Percentiles rank a stretch among this genome's conserved stretches.
Conservation (phyloP, 2,113 vertebrate genomes). For the Myiopsitta monachus region DNA sequence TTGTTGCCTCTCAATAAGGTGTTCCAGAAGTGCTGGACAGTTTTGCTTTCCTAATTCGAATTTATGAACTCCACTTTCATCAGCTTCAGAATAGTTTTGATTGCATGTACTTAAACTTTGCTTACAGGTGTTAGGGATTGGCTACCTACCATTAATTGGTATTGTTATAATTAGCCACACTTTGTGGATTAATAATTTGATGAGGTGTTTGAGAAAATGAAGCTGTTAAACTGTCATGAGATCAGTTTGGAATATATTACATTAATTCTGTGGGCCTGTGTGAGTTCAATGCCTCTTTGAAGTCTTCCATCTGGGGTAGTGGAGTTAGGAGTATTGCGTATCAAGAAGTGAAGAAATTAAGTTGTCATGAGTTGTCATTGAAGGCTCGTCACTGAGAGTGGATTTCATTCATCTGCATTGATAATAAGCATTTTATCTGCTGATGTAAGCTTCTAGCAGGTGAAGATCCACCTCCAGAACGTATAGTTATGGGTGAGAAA, state of each 20-base stretch:
- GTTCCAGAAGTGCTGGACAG: neutral
- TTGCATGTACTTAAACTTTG: neutral
- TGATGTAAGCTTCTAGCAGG: neutral
- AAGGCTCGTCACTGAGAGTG: neutral
- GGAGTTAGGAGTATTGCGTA: neutral
- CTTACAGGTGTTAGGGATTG: neutral
- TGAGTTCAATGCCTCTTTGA: neutral
- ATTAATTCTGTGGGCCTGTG: fast-evolving
- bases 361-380: neutral
- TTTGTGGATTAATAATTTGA: neutral
- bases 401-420: neutral
- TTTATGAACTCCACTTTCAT: neutral
- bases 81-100: neutral
- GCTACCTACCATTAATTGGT: neutral
- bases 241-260: neutral
- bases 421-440: fast-evolving
- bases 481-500: neutral
- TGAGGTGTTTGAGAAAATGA: neutral
- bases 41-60: neutral
- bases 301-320: neutral
- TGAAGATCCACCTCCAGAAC: neutral
- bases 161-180: neutral
- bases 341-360: neutral
- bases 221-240: neutral
- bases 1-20: neutral